Evolutionary conservation across 2,797 vertebrate species (phyloP), one percentile per base, ranked within the genome.

Genomic region (Myiotriccus ornatus): DNA sequence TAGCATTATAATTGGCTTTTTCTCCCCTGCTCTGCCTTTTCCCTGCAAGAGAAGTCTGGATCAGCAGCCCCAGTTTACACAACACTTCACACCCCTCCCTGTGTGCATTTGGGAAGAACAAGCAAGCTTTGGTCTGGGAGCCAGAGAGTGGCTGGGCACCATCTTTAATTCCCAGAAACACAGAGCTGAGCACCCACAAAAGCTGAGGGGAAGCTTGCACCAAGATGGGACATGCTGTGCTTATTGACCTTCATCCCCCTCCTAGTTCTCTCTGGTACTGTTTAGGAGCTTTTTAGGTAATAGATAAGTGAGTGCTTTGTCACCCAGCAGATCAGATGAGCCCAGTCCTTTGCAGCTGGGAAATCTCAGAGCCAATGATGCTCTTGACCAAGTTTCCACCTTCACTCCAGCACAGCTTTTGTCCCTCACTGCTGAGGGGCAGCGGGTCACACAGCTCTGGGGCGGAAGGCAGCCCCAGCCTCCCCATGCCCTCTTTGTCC

Each of bases 311-410:
- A 75, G 23, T 76, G 47, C 22, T 73, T 83, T 94, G 53, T 39
- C 24, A 81, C 30, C 19, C 24, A 15, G 59, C 15, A 52, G 43
- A 37, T 60, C 49, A 74, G 79, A 70, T 44, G 11, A 80, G 34
- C 15, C 19, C 20, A 19, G 24, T 65, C 32, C 62, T 87, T 64
- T 0, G 0, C n/a, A 39, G 73, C 55, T 89, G 91, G 85, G 87
- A 96, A 95, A 95, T 76, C 85, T 89, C 35, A 60, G 60, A 93
- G 84, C 88, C 32, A 6, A 60, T 94, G 47, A 52, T 93, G 73
- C 76, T 94, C 94, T 71, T 47, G 41, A 77, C 27, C 60, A 62
- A 94, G 78, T 69, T 93, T 94, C 44, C 46, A 62, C 44, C 68
- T 87, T 92, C 1, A 2, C 34, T 94, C 68, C 46, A 63, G 69